These are phyloP conservation scores for Amblyjoppa proteus DNA, from an alignment of 2,888 invertebrate genomes.

Conservation along the genomic window DNA sequence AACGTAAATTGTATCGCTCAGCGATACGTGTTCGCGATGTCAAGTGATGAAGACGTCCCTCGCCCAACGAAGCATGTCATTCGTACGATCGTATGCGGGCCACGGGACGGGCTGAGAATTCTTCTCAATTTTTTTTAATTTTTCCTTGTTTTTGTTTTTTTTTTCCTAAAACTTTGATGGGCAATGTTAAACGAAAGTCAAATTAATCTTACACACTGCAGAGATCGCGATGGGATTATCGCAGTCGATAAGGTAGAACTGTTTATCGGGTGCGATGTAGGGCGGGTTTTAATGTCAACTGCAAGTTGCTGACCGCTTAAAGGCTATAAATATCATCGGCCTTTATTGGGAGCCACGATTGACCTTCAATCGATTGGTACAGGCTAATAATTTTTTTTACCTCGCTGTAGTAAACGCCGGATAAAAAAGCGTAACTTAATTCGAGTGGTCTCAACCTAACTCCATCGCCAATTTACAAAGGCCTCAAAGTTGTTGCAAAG, in stretches of 20 bases:
- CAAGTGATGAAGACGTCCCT: constrained; percentile 18
- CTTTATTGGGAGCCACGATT: not conserved
- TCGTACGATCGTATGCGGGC: not conserved
- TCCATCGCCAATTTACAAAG: not conserved
- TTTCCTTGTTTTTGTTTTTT: constrained; percentile 19
- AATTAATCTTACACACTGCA: constrained; percentile 63
- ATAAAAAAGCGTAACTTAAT: not conserved
- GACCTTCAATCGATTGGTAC: not conserved
- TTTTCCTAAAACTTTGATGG: constrained; percentile 32
- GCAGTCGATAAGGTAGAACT: not conserved
- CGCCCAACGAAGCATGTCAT: constrained; percentile 39
- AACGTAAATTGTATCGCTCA: constrained; percentile 50
- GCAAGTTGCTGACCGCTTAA: not conserved
- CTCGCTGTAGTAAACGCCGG: too few species aligned
- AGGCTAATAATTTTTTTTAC: not conserved
- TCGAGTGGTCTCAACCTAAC: not conserved
- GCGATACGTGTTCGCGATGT: constrained; percentile 49
- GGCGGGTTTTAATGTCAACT: not conserved
- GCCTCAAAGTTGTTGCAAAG: not conserved
- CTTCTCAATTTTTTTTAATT: not conserved
- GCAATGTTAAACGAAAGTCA: constrained; percentile 82
- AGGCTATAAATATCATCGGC: not conserved
- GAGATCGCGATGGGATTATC: not conserved
- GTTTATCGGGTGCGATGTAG: not conserved
- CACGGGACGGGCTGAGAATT: not conserved